Conservation (phyloP, 2,888 invertebrate genomes). For the Caenorhabditis sp. region DNA sequence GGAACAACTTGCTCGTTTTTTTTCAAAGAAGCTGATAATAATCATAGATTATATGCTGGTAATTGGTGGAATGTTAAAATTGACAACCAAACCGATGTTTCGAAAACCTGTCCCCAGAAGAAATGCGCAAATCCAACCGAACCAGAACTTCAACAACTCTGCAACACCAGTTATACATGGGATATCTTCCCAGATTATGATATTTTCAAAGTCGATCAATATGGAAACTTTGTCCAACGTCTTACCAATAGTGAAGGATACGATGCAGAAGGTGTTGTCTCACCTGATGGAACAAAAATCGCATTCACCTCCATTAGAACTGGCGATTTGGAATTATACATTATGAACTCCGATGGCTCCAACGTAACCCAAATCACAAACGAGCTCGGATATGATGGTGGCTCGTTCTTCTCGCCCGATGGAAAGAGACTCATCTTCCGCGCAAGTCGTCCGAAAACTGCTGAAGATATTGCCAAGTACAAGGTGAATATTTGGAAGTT, state of each 20-base stretch:
- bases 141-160: slow-evolving; percentile 48
- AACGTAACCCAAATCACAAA: slow-evolving; percentile 57
- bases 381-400: slow-evolving; percentile 65
- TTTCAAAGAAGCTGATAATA: slow-evolving; percentile 58
- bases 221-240: slow-evolving; percentile 62
- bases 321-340: slow-evolving; percentile 64
- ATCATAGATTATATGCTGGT: slow-evolving; percentile 63
- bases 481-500: slow-evolving; percentile 38
- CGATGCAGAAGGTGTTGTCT: slow-evolving; percentile 63
- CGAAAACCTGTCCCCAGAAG: slow-evolving; percentile 61
- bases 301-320: slow-evolving; percentile 61
- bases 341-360: slow-evolving; percentile 62
- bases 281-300: slow-evolving; percentile 60
- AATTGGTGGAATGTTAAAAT: slow-evolving; percentile 59
- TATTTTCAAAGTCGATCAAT: slow-evolving; percentile 64
- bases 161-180: slow-evolving; percentile 65
- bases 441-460: slow-evolving; percentile 62
- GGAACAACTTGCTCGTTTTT: slow-evolving; percentile 67
- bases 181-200: slow-evolving; percentile 64
- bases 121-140: slow-evolving; percentile 47
- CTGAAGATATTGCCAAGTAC: slow-evolving; percentile 56
- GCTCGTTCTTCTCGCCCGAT: slow-evolving; percentile 68
- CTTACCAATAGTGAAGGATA: slow-evolving; percentile 59
- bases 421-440: slow-evolving; percentile 64
- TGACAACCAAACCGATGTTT: slow-evolving; percentile 24